Percentiles rank a stretch among this genome's conserved stretches.
Conservation (phyloP, 2,797 vertebrate genomes). For the Labroides dimidiatus region DNA sequence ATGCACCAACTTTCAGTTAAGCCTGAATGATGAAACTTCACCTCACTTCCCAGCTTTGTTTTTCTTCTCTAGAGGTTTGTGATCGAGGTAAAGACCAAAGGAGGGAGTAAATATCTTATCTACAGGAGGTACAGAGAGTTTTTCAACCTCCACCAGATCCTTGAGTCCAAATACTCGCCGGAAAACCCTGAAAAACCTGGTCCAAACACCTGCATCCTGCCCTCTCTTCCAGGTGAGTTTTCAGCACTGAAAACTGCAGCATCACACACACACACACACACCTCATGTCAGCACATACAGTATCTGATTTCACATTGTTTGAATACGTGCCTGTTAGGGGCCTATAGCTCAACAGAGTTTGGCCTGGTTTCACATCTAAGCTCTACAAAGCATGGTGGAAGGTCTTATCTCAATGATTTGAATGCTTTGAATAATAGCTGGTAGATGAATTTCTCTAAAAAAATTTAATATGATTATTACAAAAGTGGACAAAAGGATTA, state of each 20-base stretch:
- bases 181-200: constrained; percentile 71
- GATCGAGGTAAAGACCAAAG: constrained; percentile 95
- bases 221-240: constrained; percentile 87
- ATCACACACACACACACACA: not conserved
- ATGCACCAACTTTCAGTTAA: not conserved
- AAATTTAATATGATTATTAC: too few relatives aligned
- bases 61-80: constrained; percentile 82
- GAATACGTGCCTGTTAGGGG: constrained; percentile 9
- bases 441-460: too few relatives aligned
- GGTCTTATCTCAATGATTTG: too few relatives aligned
- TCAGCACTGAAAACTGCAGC: not conserved
- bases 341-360: not conserved
- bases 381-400: too few relatives aligned
- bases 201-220: constrained; percentile 84
- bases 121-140: constrained; percentile 94
- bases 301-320: constrained; percentile 36
- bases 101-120: constrained; percentile 92
- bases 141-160: constrained; percentile 86
- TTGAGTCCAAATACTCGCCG: constrained; percentile 87
- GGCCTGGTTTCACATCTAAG: too few relatives aligned
- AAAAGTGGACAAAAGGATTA: too few relatives aligned
- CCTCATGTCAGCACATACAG: not conserved
- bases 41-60: not conserved
- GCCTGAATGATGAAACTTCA: not conserved
- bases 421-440: too few relatives aligned